Evolutionary conservation across 2,888 invertebrate genomes (phyloP).

Genomic region (Agrochola macilenta): DNA sequence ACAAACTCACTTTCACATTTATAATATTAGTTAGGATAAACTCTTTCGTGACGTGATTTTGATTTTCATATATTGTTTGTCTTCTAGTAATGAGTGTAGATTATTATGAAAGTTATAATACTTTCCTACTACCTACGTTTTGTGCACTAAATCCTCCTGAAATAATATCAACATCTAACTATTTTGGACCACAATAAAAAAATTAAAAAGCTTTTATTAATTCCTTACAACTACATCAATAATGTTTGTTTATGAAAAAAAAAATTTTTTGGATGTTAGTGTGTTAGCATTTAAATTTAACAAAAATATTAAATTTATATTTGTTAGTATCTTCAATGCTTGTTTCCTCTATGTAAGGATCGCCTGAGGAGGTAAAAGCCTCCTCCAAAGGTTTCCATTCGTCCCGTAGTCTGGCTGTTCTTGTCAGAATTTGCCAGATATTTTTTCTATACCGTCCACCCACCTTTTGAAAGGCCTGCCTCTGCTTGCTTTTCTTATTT

Average conservation of each 20-base stretch:
- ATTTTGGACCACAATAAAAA: no score
- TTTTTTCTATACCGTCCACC: neutral
- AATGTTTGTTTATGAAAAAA: neutral
- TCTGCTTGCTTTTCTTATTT: neutral
- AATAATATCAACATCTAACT: neutral
- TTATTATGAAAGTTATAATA: neutral
- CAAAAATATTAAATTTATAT: neutral
- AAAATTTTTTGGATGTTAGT: neutral
- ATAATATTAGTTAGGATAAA: neutral
- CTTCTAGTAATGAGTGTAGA: neutral
- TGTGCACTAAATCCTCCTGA: neutral
- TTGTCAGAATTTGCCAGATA: neutral
- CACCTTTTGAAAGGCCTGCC: neutral
- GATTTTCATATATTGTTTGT: neutral
- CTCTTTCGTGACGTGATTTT: neutral
- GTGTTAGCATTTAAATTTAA: neutral
- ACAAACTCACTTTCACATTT: no score
- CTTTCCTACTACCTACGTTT: no score
- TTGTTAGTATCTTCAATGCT: neutral
- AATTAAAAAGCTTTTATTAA: no score
- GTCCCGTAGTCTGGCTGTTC: neutral
- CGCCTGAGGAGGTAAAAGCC: neutral
- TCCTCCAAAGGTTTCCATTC: neutral
- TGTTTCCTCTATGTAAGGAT: neutral
- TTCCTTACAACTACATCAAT: no score